phyloP scores from a whole-genome alignment of 2,888 invertebrate genomes.

The Mycalesis mineus region DNA sequence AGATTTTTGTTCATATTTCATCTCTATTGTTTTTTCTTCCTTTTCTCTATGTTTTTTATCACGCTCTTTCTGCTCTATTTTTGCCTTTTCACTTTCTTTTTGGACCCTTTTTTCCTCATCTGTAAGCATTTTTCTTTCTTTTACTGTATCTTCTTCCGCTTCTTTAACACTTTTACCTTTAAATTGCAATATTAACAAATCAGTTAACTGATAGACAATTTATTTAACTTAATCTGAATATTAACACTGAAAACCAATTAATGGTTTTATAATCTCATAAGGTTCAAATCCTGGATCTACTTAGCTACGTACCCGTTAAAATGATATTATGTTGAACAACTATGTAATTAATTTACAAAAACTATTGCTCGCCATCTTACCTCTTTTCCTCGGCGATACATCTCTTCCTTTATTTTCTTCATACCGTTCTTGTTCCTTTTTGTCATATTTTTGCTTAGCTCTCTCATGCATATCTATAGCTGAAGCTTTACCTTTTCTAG shows the following conservation, averaged over 20 bases:
- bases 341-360: too few species aligned
- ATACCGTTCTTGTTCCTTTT: neutral
- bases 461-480: neutral
- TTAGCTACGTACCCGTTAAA: too few species aligned
- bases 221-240: too few species aligned
- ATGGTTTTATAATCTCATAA: too few species aligned
- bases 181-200: neutral
- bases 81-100: slow-evolving; percentile 18
- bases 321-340: too few species aligned
- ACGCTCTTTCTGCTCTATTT: neutral
- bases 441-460: neutral
- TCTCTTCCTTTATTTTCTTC: neutral
- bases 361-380: neutral
- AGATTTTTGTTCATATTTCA: too few species aligned
- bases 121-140: neutral
- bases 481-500: neutral
- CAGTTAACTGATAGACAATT: neutral
- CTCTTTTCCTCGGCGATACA: too few species aligned
- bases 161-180: neutral
- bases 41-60: too few species aligned
- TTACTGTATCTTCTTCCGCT: slow-evolving; percentile 3
- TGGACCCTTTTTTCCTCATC: slow-evolving; percentile 9
- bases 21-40: too few species aligned
- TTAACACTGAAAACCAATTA: too few species aligned
- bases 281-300: too few species aligned